Evolutionary conservation across 2,888 invertebrate species (phyloP).

Genomic region (Artemia sinica): DNA sequence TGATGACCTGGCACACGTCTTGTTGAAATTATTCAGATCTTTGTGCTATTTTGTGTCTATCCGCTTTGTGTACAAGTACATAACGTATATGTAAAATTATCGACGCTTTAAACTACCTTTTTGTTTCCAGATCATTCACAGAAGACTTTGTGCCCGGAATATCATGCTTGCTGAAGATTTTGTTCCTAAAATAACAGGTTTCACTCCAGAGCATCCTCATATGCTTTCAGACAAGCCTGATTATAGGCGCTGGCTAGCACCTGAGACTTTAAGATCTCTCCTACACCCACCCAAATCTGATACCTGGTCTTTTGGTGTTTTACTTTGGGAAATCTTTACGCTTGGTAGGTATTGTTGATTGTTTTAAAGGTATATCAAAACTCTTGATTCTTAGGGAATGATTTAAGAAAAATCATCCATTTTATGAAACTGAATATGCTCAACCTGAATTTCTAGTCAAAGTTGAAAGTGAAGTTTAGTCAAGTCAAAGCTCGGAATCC

Average conservation of each 20-base stretch:
- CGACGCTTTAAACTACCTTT: background rate
- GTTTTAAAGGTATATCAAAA: background rate
- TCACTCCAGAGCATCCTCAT: conserved; percentile 51
- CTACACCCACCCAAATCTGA: conserved; percentile 53
- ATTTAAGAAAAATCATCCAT: background rate
- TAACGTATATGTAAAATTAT: too few relatives aligned
- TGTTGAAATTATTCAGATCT: too few relatives aligned
- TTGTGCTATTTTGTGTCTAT: too few relatives aligned
- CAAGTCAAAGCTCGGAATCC: too few relatives aligned
- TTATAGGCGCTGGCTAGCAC: conserved; percentile 58
- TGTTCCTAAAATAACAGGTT: conserved; percentile 52
- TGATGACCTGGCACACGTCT: too few relatives aligned
- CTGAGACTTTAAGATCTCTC: conserved; percentile 50
- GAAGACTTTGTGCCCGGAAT: conserved; percentile 51
- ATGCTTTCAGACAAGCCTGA: conserved; percentile 42
- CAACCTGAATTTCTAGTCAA: too few relatives aligned
- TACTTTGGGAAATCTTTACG: conserved; percentile 64
- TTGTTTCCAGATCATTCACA: conserved; percentile 39
- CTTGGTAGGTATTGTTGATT: conserved; percentile 37
- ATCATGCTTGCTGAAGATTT: conserved; percentile 46
- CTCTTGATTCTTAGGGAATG: background rate
- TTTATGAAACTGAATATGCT: too few relatives aligned
- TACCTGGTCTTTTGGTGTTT: conserved; percentile 63
- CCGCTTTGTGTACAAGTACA: too few relatives aligned
- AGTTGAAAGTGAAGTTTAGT: background rate